Conservation (phyloP, 2,113 vertebrate genomes). For the Lethenteron camtschaticum region DNA sequence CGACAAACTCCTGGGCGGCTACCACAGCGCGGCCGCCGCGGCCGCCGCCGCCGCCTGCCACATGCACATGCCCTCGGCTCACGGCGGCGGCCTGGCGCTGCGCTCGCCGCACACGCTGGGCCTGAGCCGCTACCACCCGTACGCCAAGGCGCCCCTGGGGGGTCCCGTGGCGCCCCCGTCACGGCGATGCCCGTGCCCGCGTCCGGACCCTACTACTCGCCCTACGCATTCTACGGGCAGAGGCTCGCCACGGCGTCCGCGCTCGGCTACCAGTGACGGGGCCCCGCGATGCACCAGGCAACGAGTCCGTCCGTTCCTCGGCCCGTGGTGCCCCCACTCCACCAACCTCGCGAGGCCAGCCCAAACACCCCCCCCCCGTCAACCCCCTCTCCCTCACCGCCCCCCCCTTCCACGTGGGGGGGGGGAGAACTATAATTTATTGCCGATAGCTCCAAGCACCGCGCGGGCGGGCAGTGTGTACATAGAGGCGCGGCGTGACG, state of each 20-base stretch:
- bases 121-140: slow-evolving; percentile 83
- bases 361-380: no score
- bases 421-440: no score
- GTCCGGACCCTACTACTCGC: slow-evolving; percentile 75
- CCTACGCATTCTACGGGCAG: slow-evolving; percentile 83
- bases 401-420: no score
- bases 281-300: no score
- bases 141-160: slow-evolving; percentile 79
- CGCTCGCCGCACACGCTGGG: slow-evolving; percentile 61
- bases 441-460: no score
- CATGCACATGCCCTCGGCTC: slow-evolving; percentile 66
- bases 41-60: slow-evolving; percentile 76
- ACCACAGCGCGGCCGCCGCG: slow-evolving; percentile 57
- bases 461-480: no score
- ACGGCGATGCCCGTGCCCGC: slow-evolving; percentile 65
- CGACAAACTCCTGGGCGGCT: slow-evolving; percentile 70
- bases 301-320: no score
- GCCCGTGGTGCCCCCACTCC: no score
- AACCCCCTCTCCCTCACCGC: no score
- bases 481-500: no score
- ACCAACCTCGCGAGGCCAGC: no score
- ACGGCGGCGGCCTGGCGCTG: slow-evolving; percentile 49
- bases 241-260: slow-evolving; percentile 88
- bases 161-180: slow-evolving; percentile 49
- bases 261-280: slow-evolving; percentile 67